A percentile compares a stretch with the other conserved stretches of the same genome.
phyloP scores from a whole-genome alignment of 2,797 vertebrate species.

The Falco columbarius region DNA sequence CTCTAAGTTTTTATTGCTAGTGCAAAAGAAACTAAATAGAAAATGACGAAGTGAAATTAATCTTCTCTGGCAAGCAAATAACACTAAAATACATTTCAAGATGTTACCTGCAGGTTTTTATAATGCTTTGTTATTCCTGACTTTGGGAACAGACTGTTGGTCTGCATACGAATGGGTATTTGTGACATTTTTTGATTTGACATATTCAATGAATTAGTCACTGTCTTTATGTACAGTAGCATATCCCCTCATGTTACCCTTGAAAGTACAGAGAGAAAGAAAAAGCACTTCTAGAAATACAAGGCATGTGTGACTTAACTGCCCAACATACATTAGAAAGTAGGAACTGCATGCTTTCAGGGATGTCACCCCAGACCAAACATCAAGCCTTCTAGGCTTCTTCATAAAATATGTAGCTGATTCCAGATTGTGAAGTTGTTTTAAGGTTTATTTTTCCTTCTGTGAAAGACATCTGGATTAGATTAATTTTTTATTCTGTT shows the following conservation, averaged over 20 bases:
- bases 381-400: neutral
- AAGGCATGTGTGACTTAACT: neutral
- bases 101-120: neutral
- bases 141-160: neutral
- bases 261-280: neutral
- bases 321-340: neutral
- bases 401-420: neutral
- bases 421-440: neutral
- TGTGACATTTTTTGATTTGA: neutral
- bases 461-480: slow-evolving; percentile 15
- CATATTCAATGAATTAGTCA: neutral
- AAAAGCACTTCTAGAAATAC: neutral
- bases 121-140: neutral
- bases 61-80: neutral
- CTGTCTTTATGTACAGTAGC: neutral
- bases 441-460: neutral
- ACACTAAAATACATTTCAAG: neutral
- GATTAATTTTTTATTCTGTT: slow-evolving; percentile 12
- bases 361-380: neutral
- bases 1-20: neutral
- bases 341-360: neutral
- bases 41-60: neutral
- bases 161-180: neutral
- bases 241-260: neutral
- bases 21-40: neutral